Percentiles rank a stretch among this genome's conserved stretches.
Evolutionary conservation across 2,797 vertebrate genomes (phyloP).

Genomic region (Lepus townsendii): DNA sequence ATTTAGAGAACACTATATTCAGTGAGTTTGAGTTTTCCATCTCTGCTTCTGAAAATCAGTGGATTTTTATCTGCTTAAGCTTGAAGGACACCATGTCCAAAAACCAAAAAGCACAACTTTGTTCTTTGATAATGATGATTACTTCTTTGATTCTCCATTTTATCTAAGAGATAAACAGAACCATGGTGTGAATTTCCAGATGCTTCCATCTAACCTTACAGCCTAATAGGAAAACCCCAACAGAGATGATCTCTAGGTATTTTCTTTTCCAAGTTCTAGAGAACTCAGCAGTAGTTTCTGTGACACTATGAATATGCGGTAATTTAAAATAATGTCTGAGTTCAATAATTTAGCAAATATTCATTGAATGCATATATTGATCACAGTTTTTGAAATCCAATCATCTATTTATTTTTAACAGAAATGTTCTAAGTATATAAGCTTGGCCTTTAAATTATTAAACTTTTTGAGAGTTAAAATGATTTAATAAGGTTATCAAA

Average conservation of each 20-base stretch:
- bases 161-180: conserved; percentile 1
- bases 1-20: background rate
- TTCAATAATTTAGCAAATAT: background rate
- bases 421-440: conserved; percentile 3
- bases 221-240: background rate
- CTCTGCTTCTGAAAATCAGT: conserved; percentile 46
- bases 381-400: background rate
- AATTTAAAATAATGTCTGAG: conserved; percentile 1
- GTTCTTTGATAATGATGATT: background rate
- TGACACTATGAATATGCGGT: background rate
- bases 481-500: conserved; percentile 20
- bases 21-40: background rate
- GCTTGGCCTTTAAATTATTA: conserved; percentile 4
- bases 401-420: conserved; percentile 8
- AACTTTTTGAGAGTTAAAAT: background rate
- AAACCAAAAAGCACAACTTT: background rate
- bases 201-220: background rate
- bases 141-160: background rate
- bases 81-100: background rate
- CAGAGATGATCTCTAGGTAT: background rate
- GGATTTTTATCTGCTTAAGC: background rate
- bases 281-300: background rate
- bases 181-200: background rate
- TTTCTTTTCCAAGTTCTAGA: conserved; percentile 4
- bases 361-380: background rate